Conservation (phyloP, 2,797 vertebrate genomes). For the Ctenopoma kingsleyae region DNA sequence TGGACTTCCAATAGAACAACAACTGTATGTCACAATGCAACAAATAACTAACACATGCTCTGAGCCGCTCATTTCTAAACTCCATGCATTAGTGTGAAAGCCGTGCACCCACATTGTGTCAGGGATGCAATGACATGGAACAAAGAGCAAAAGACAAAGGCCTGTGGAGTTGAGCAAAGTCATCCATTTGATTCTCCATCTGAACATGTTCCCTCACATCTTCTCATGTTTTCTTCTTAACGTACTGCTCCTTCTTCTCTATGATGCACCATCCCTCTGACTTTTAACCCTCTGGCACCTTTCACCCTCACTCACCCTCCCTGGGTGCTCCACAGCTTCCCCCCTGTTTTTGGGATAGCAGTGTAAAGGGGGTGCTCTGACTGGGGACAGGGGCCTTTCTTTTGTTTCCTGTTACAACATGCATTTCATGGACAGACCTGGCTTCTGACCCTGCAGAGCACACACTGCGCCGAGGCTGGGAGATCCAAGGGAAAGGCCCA, state of each 20-base stretch:
- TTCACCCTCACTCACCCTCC: slow-evolving; percentile 24
- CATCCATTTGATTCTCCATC: slow-evolving; percentile 50
- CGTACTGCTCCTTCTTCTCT: slow-evolving; percentile 22
- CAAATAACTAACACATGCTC: slow-evolving; percentile 43
- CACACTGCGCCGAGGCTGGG: slow-evolving; percentile 72
- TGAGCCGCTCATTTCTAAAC: slow-evolving; percentile 47
- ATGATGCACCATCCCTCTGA: slow-evolving; percentile 33
- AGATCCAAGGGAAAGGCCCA: slow-evolving; percentile 83
- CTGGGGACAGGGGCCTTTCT: slow-evolving; percentile 70
- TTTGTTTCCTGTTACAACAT: slow-evolving; percentile 84
- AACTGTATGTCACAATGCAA: slow-evolving; percentile 45
- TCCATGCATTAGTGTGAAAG: slow-evolving; percentile 45
- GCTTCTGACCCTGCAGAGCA: slow-evolving; percentile 80
- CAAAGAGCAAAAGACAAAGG: slow-evolving; percentile 67
- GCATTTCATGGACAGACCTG: slow-evolving; percentile 79
- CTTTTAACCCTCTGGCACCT: slow-evolving; percentile 59
- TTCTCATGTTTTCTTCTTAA: slow-evolving; percentile 46
- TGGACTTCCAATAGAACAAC: slow-evolving; percentile 57
- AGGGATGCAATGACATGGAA: slow-evolving; percentile 51
- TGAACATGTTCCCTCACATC: slow-evolving; percentile 48
- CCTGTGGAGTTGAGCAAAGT: slow-evolving; percentile 30
- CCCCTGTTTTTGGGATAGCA: slow-evolving; percentile 54
- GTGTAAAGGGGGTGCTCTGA: slow-evolving; percentile 52
- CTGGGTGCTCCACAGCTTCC: neutral
- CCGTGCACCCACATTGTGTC: slow-evolving; percentile 46